Evolutionary conservation across 2,888 invertebrate species (phyloP).

Genomic region (Ophion ventricosus): DNA sequence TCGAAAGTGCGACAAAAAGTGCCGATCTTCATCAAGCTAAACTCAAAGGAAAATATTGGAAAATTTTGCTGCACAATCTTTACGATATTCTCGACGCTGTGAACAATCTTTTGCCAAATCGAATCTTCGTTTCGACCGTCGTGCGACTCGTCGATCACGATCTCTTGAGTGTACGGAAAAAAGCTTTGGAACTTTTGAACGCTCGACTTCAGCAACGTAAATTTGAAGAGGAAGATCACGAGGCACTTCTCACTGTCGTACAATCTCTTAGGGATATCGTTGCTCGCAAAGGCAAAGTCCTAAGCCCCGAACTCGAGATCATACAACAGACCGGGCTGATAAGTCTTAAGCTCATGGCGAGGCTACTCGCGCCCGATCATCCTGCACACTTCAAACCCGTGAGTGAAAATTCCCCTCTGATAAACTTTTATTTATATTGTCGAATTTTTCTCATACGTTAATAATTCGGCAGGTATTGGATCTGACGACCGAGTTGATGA

Average conservation of each 20-base stretch:
- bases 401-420: too few relatives aligned
- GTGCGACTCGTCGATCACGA: constrained; percentile 89
- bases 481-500: constrained; percentile 87
- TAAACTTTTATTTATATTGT: too few relatives aligned
- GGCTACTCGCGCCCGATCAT: constrained; percentile 87
- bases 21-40: constrained; percentile 86
- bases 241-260: constrained; percentile 86
- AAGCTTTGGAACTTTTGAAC: constrained; percentile 94
- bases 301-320: constrained; percentile 86
- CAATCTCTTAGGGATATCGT: constrained; percentile 87
- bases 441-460: neutral
- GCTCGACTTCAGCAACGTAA: constrained; percentile 89
- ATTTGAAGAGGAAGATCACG: constrained; percentile 84
- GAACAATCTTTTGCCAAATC: constrained; percentile 90
- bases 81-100: constrained; percentile 90
- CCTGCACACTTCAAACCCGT: constrained; percentile 89
- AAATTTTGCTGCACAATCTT: constrained; percentile 90
- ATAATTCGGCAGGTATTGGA: constrained; percentile 85
- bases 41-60: constrained; percentile 90
- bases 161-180: constrained; percentile 89
- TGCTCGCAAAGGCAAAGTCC: constrained; percentile 84
- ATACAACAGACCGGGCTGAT: constrained; percentile 93
- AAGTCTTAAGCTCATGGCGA: constrained; percentile 92
- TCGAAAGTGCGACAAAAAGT: constrained; percentile 87
- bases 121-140: constrained; percentile 92